A percentile compares a stretch with the other conserved stretches of the same genome.
Conservation (phyloP, 2,113 vertebrate genomes). For the Hippotragus niger region DNA sequence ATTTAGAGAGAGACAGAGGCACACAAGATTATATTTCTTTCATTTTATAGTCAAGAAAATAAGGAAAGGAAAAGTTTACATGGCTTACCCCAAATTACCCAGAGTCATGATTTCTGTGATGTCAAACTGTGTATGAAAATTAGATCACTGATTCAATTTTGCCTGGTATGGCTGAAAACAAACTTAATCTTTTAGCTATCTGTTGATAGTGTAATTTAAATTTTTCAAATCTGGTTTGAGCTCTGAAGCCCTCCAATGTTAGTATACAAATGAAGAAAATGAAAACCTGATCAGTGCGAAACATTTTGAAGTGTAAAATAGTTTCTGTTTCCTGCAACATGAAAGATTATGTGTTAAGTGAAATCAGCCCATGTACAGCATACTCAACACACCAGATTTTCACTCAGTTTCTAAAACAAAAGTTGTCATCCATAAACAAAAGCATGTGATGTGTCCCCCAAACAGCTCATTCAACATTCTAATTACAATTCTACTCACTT, state of each 20-base stretch:
- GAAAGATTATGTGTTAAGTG: background rate
- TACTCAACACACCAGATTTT: conserved; percentile 37
- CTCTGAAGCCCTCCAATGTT: background rate
- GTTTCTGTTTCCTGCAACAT: background rate
- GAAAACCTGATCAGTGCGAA: background rate
- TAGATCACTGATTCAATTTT: background rate
- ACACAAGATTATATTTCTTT: background rate
- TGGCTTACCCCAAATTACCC: background rate
- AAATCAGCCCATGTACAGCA: background rate
- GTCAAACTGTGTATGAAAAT: background rate
- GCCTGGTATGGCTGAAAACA: background rate
- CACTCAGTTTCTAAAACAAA: conserved; percentile 56
- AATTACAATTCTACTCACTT: conserved; percentile 65
- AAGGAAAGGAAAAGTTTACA: background rate
- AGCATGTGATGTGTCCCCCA: conserved; percentile 43
- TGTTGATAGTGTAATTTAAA: background rate
- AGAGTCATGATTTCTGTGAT: background rate
- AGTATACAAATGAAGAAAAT: background rate
- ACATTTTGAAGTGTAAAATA: background rate
- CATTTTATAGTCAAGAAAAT: background rate
- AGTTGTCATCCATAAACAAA: conserved; percentile 68
- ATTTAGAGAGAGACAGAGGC: background rate
- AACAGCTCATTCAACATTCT: conserved; percentile 59
- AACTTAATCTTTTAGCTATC: background rate
- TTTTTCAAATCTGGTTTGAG: background rate